Conservation (phyloP, 2,888 invertebrate species). For the Amaurobius ferox region DNA sequence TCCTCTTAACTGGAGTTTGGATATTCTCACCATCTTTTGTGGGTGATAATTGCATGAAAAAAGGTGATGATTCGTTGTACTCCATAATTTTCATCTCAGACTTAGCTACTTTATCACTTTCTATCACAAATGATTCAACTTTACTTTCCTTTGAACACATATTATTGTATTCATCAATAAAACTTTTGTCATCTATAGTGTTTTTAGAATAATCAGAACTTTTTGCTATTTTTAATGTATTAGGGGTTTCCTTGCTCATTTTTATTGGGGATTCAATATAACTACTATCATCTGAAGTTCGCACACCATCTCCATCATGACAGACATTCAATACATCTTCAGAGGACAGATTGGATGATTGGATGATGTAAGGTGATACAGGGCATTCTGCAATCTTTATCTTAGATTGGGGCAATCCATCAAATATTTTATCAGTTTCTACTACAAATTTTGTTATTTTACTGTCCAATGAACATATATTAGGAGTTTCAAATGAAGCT, state of each 20-base stretch:
- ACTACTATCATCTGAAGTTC: conserved; percentile 8
- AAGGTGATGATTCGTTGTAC: no score
- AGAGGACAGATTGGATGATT: conserved; percentile 68
- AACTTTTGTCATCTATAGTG: neutral
- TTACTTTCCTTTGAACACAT: neutral
- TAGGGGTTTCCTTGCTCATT: neutral
- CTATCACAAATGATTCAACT: no score
- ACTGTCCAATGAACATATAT: no score
- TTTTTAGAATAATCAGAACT: neutral
- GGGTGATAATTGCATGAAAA: no score
- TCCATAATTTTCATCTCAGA: no score
- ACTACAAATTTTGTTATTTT: neutral
- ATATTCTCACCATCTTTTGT: no score
- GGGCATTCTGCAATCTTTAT: no score
- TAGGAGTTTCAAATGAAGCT: neutral
- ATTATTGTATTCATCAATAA: neutral
- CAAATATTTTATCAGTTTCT: no score
- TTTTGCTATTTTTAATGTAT: neutral
- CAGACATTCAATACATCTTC: conserved; percentile 20
- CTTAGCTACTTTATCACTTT: no score
- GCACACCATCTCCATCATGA: conserved; percentile 53
- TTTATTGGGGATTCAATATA: neutral
- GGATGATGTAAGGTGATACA: conserved; percentile 67
- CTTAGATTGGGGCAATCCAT: no score
- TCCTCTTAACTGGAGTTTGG: no score